These are phyloP conservation scores for Elysia chlorotica DNA, from an alignment of 1,140 invertebrate species.

Conservation along the genomic window DNA sequence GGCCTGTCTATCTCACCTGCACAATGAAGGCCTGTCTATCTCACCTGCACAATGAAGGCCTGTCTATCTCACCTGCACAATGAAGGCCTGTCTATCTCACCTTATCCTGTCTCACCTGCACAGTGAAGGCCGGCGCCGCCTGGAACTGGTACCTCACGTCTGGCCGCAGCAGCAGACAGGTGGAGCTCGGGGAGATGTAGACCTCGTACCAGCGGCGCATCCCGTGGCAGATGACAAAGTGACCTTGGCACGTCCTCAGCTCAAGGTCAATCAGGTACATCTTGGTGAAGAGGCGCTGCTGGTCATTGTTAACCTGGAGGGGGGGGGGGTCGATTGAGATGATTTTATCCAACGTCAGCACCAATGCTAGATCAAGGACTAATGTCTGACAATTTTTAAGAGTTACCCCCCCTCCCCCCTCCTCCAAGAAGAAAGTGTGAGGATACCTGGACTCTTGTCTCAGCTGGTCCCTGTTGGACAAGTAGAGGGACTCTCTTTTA, in stretches of 20 bases:
- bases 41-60: too few species aligned
- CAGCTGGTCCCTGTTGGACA: not conserved
- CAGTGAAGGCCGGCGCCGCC: not conserved
- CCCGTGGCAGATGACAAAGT: slow-evolving; percentile 41
- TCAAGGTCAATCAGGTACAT: slow-evolving; percentile 44
- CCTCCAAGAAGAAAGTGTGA: too few species aligned
- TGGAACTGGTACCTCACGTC: slow-evolving; percentile 26
- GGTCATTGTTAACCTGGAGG: slow-evolving; percentile 40
- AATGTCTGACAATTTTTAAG: not conserved
- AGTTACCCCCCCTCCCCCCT: not conserved
- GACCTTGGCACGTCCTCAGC: slow-evolving; percentile 28
- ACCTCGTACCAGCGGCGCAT: slow-evolving; percentile 45
- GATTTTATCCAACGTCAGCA: too few species aligned
- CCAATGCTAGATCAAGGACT: not conserved
- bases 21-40: too few species aligned
- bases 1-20: too few species aligned
- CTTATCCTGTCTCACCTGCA: slow-evolving; percentile 23
- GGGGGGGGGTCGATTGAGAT: too few species aligned
- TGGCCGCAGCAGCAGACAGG: slow-evolving; percentile 37
- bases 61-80: too few species aligned
- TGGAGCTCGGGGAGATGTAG: slow-evolving; percentile 43
- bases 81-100: too few species aligned
- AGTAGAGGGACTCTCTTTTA: too few species aligned
- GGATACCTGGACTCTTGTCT: too few species aligned
- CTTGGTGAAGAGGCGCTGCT: slow-evolving; percentile 34